Conservation (phyloP, 2,113 vertebrate genomes). For the Leptodactylus fuscus region DNA sequence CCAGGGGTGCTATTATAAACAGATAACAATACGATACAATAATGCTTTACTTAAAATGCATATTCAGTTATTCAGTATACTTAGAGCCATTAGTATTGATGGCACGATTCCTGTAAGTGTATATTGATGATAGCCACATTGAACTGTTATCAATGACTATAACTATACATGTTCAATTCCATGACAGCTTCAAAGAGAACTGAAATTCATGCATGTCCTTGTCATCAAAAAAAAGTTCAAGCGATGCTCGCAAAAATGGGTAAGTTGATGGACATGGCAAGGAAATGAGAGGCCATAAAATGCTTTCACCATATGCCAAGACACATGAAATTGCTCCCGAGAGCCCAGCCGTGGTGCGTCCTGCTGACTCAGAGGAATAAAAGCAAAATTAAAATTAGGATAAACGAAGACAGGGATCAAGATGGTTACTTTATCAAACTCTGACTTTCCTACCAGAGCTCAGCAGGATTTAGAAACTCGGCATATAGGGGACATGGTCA, state of each 20-base stretch:
- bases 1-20: too few species aligned
- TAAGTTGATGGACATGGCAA: not conserved
- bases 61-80: too few species aligned
- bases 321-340: not conserved
- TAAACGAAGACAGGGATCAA: not conserved
- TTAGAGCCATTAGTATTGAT: too few species aligned
- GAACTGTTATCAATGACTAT: not conserved
- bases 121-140: not conserved
- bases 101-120: too few species aligned
- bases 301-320: not conserved
- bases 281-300: not conserved
- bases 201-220: slow-evolving; percentile 1
- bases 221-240: slow-evolving; percentile 1
- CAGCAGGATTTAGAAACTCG: too few species aligned
- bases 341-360: not conserved
- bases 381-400: not conserved
- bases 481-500: too few species aligned
- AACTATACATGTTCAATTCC: not conserved
- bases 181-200: not conserved
- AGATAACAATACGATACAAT: too few species aligned
- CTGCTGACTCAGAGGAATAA: not conserved
- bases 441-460: not conserved
- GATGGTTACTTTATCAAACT: not conserved
- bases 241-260: not conserved
- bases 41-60: too few species aligned